Evolutionary conservation across 2,888 invertebrate species (phyloP).

Genomic region (Mimumesa dahlbomi): DNA sequence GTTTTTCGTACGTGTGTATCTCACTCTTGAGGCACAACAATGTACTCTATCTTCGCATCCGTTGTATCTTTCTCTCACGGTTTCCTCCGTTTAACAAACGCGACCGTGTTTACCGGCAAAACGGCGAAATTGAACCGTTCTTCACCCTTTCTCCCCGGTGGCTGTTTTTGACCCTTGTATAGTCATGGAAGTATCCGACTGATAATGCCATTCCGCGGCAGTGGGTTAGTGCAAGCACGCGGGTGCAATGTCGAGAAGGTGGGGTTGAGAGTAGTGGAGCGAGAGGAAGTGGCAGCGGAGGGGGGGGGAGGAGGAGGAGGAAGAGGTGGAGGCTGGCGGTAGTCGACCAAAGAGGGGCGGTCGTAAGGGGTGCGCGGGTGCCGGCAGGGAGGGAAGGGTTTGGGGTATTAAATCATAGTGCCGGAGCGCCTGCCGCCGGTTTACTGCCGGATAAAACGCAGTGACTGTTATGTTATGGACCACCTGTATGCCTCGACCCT

Average conservation of each 20-base stretch:
- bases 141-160: conserved; percentile 33
- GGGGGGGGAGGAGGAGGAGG: conserved; percentile 21
- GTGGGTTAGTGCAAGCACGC: conserved; percentile 72
- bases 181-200: conserved; percentile 59
- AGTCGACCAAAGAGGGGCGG: conserved; percentile 51
- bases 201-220: conserved; percentile 67
- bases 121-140: conserved; percentile 19
- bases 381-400: conserved; percentile 61
- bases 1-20: too few relatives aligned
- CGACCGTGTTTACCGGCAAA: conserved; percentile 11
- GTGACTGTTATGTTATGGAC: conserved; percentile 81
- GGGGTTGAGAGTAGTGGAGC: conserved; percentile 29
- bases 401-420: conserved; percentile 80
- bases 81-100: neutral
- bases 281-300: conserved; percentile 28
- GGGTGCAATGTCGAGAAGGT: conserved; percentile 61
- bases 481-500: conserved; percentile 80
- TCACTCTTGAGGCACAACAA: too few relatives aligned
- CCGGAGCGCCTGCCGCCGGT: conserved; percentile 79
- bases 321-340: conserved; percentile 33
- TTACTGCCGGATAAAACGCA: conserved; percentile 81
- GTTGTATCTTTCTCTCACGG: too few relatives aligned
- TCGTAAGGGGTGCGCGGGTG: conserved; percentile 61
- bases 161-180: conserved; percentile 49
- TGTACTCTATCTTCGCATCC: too few relatives aligned